Conservation (phyloP, 1,140 invertebrate species). For the Samia ricini region DNA sequence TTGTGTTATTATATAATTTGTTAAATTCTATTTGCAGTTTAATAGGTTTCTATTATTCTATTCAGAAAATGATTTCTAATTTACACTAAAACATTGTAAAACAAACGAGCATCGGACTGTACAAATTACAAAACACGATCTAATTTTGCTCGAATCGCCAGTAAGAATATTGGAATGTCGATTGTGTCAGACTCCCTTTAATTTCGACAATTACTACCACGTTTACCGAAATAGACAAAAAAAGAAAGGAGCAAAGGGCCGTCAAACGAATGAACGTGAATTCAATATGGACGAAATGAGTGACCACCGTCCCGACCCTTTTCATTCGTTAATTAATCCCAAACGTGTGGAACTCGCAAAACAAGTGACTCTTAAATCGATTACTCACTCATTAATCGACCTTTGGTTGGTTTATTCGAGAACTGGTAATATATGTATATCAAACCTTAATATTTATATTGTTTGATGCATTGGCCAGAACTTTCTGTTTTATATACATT, state of each 20-base stretch:
- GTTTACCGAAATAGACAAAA: slow-evolving; percentile 25
- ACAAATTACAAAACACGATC: slow-evolving; percentile 12
- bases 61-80: background rate
- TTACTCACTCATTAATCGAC: slow-evolving; percentile 50
- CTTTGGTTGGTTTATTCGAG: slow-evolving; percentile 47
- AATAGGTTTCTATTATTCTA: no score
- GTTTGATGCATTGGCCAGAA: no score
- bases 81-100: slow-evolving; percentile 1
- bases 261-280: slow-evolving; percentile 45
- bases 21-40: no score
- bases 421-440: background rate
- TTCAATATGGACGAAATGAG: slow-evolving; percentile 58
- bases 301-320: slow-evolving; percentile 60
- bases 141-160: background rate
- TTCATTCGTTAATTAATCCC: slow-evolving; percentile 73
- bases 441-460: background rate
- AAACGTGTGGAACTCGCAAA: slow-evolving; percentile 54
- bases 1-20: no score
- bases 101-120: slow-evolving; percentile 5
- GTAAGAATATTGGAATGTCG: slow-evolving; percentile 13
- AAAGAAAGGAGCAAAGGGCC: slow-evolving; percentile 20
- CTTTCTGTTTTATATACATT: no score
- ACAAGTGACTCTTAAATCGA: slow-evolving; percentile 71
- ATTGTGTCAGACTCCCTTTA: slow-evolving; percentile 18
- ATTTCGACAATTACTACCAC: slow-evolving; percentile 21